These are phyloP conservation scores for Odontamblyopus rebecca DNA, from an alignment of 2,797 vertebrate genomes.

Conservation along the genomic window DNA sequence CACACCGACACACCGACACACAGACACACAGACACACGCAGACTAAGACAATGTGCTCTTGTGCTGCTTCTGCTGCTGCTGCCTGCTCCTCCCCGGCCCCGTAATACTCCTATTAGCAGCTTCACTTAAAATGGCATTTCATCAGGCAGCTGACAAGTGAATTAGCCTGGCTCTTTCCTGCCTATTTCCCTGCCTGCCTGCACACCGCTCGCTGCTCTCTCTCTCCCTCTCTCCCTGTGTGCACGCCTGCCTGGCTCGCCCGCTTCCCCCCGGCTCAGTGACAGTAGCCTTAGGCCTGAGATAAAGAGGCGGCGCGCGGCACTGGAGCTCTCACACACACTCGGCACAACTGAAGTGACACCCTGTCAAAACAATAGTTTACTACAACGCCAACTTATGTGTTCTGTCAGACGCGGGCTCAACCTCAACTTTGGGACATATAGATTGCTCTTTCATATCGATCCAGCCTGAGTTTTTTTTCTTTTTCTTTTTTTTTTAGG, in stretches of 20 bases:
- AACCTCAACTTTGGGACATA: constrained; percentile 77
- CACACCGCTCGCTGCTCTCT: background rate
- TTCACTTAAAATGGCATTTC: constrained; percentile 87
- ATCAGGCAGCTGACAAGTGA: constrained; percentile 79
- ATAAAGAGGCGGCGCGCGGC: constrained; percentile 90
- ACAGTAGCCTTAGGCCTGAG: constrained; percentile 98
- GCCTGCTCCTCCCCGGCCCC: constrained; percentile 53
- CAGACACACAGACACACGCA: constrained; percentile 23
- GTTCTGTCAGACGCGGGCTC: constrained; percentile 79
- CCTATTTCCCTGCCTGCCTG: constrained; percentile 52
- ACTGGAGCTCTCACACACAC: constrained; percentile 76
- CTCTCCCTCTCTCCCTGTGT: constrained; percentile 58
- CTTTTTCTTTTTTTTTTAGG: constrained; percentile 34
- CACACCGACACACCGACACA: background rate
- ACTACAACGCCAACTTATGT: constrained; percentile 83
- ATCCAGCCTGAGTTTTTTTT: constrained; percentile 38
- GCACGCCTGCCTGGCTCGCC: constrained; percentile 78
- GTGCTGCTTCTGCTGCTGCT: constrained; percentile 48
- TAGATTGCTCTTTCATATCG: constrained; percentile 72
- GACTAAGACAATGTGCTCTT: constrained; percentile 48
- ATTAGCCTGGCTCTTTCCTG: constrained; percentile 71
- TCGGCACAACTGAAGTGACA: constrained; percentile 93
- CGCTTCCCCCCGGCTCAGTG: constrained; percentile 93
- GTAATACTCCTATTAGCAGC: constrained; percentile 85
- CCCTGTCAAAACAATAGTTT: constrained; percentile 93